A percentile compares a stretch with the other conserved stretches of the same genome.
Conservation (phyloP, 2,113 vertebrate genomes). For the Piliocolobus tephrosceles region DNA sequence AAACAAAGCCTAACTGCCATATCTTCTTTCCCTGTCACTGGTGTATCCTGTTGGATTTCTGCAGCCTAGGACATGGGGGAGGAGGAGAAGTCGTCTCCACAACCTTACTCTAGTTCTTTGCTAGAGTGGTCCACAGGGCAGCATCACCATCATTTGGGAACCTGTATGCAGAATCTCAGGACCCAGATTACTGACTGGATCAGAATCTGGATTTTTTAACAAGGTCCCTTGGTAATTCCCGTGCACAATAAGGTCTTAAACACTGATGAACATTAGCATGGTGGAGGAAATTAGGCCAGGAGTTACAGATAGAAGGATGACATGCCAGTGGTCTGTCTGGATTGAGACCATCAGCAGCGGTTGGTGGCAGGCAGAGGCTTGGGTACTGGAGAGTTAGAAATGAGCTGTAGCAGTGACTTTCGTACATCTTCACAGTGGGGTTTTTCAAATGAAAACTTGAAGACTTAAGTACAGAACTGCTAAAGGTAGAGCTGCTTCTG, state of each 20-base stretch:
- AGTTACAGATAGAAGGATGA: background rate
- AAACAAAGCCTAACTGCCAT: background rate
- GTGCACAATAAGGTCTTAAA: background rate
- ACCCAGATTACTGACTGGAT: background rate
- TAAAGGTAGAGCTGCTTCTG: background rate
- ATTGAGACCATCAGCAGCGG: background rate
- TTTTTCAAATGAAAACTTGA: background rate
- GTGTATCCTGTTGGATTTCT: background rate
- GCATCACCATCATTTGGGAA: background rate
- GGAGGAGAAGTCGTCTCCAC: background rate
- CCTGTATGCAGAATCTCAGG: background rate
- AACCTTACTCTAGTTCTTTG: background rate
- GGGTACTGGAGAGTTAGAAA: background rate
- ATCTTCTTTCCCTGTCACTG: background rate
- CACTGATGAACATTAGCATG: background rate
- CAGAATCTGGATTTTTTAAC: slow-evolving; percentile 12
- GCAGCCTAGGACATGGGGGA: background rate
- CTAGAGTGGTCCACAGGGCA: background rate
- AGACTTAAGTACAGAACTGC: background rate
- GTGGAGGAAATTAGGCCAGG: background rate
- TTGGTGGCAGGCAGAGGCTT: accelerated
- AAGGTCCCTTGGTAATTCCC: background rate
- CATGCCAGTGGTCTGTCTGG: background rate
- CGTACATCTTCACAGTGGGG: background rate
- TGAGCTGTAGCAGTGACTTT: background rate